Evolutionary conservation across 2,888 invertebrate species (phyloP), one percentile per base, ranked within the genome.

Genomic region (Spatulosminthurus flaviceps): DNA sequence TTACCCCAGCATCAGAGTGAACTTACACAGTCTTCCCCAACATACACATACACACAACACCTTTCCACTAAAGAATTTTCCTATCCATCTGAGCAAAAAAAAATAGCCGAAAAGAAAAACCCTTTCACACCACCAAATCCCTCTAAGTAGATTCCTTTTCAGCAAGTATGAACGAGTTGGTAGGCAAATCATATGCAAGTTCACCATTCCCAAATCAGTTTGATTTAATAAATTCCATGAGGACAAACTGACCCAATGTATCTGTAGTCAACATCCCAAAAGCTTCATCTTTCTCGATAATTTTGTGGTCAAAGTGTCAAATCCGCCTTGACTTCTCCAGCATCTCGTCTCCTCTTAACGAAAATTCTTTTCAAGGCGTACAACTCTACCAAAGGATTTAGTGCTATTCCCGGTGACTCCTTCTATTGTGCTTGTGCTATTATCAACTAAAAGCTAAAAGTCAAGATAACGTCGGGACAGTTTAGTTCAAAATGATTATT

Each of bases 41-140:
- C 51, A 4, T 19, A 51, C 5, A 51, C 9, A 51, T n/a, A 51
- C 16, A 51, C 28, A 67, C 26, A 67, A 67, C 67, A 67, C 67
- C 67, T 67, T 22, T 21, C 16, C 43, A 72, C 42, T 11, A 69
- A 34, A 26, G 28, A 26, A 28, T 29, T 21, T 16, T 29, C n/a
- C 28, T 74, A n/a, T 21, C 29, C 29, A 61, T 61, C 34, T 2
- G 34, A n/a, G n/a, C n/a, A n/a, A n/a, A n/a, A n/a, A n/a, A n/a
- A n/a, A n/a, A n/a, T n/a, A n/a, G n/a, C n/a, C n/a, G n/a, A n/a
- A n/a, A n/a, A n/a, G n/a, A 60, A 74, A 51, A 61, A 61, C 42
- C 43, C 22, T 41, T 72, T 72, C 28, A n/a, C n/a, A 29, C 74
- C 74, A 74, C 13, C 28, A 61, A 60, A 74, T 60, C 74, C 74